Evolutionary conservation across 1,140 invertebrate genomes (phyloP).

Genomic region (Drosophila miranda): DNA sequence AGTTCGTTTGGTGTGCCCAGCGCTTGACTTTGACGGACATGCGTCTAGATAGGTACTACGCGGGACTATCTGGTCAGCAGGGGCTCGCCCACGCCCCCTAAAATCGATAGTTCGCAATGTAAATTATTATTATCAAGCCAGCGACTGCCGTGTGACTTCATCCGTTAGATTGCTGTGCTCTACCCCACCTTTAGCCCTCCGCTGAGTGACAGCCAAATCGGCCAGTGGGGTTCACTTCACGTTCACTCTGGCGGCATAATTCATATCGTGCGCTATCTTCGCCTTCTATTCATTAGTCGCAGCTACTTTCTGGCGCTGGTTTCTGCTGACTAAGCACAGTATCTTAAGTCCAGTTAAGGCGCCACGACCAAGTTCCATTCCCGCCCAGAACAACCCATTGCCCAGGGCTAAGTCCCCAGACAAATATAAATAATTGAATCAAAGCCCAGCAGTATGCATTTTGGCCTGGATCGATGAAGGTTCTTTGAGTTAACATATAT

Average conservation of each 20-base stretch:
- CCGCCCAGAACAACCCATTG: background rate
- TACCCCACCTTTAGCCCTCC: background rate
- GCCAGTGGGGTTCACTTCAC: conserved; percentile 28
- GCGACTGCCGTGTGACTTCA: conserved; percentile 62
- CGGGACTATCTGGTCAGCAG: conserved; percentile 6
- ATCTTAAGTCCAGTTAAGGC: conserved; percentile 50
- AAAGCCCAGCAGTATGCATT: conserved; percentile 13
- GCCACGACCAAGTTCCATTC: conserved; percentile 12
- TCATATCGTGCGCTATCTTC: conserved; percentile 63
- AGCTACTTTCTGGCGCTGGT: conserved; percentile 16
- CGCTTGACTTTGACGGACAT: conserved; percentile 68
- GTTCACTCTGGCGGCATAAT: conserved; percentile 56
- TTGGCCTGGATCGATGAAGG: conserved; percentile 31
- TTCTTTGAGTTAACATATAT: conserved; percentile 23
- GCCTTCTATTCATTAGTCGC: conserved; percentile 50
- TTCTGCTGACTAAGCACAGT: conserved; percentile 29
- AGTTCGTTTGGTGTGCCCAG: conserved; percentile 37
- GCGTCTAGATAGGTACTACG: conserved; percentile 61
- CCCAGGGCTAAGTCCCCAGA: conserved; percentile 1
- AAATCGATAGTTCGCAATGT: conserved; percentile 77
- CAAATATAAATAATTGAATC: conserved; percentile 41
- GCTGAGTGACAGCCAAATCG: conserved; percentile 42
- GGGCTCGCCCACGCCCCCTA: conserved; percentile 36
- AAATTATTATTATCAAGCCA: conserved; percentile 69
- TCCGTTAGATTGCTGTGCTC: conserved; percentile 47